These are phyloP conservation scores for Meteorus colon DNA, from an alignment of 2,888 invertebrate species.

Conservation along the genomic window DNA sequence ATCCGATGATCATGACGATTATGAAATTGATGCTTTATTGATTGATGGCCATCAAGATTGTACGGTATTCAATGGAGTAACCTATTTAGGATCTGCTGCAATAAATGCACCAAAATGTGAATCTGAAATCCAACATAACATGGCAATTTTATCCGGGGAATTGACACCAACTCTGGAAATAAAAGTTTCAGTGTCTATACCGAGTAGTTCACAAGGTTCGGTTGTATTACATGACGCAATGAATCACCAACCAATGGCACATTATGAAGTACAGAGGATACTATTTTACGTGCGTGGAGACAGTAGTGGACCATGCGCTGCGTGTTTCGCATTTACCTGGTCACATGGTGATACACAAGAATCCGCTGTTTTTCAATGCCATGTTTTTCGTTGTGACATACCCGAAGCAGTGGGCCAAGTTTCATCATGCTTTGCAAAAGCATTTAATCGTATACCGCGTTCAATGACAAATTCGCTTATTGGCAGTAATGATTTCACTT, in stretches of 20 bases:
- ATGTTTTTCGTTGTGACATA: constrained; percentile 96
- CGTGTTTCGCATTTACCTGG: constrained; percentile 99
- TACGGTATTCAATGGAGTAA: constrained; percentile 93
- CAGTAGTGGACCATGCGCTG: constrained; percentile 85
- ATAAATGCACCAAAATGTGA: constrained; percentile 96
- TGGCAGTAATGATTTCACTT: constrained; percentile 76
- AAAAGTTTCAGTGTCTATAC: constrained; percentile 93
- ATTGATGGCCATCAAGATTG: constrained; percentile 91
- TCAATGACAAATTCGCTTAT: constrained; percentile 87
- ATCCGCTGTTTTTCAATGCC: constrained; percentile 95
- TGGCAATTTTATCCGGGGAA: constrained; percentile 90
- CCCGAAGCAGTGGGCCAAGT: constrained; percentile 85
- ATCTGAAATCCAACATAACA: constrained; percentile 92
- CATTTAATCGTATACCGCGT: constrained; percentile 90
- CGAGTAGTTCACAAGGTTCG: constrained; percentile 92
- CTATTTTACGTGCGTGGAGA: constrained; percentile 95
- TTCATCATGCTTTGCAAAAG: constrained; percentile 89
- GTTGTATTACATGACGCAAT: constrained; percentile 94
- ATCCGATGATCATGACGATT: constrained; percentile 84
- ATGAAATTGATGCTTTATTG: constrained; percentile 76
- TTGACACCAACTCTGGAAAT: constrained; percentile 84
- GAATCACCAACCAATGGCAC: constrained; percentile 84
- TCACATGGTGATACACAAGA: constrained; percentile 93
- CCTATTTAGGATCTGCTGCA: constrained; percentile 92
- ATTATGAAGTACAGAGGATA: constrained; percentile 94